phyloP scores from a whole-genome alignment of 2,113 vertebrate species.

The Casuarius casuarius region DNA sequence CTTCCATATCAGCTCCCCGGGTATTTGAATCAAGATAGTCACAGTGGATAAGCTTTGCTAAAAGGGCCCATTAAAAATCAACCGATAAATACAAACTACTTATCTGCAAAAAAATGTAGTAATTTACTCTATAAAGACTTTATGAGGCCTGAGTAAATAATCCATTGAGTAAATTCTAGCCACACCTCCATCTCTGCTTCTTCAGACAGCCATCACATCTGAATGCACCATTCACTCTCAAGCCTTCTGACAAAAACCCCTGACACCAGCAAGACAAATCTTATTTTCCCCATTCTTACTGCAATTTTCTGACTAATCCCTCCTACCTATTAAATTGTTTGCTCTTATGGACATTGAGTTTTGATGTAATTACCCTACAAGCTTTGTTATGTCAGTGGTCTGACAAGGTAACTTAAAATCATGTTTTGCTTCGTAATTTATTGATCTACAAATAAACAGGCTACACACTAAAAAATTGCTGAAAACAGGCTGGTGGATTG shows the following conservation, averaged over 20 bases:
- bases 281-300: background rate
- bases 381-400: background rate
- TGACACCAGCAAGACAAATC: background rate
- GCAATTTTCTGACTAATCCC: background rate
- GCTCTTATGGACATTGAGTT: background rate
- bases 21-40: background rate
- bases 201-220: fast-evolving
- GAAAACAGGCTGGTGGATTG: background rate
- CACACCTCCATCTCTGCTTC: background rate
- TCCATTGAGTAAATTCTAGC: background rate
- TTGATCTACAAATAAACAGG: background rate
- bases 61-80: background rate
- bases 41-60: background rate
- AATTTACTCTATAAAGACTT: background rate
- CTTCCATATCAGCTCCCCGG: background rate
- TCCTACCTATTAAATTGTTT: background rate
- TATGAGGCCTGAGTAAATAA: too few relatives aligned
- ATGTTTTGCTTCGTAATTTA: background rate
- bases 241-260: background rate
- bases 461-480: background rate
- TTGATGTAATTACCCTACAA: background rate
- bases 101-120: background rate
- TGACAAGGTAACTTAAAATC: background rate
- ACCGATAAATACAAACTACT: too few relatives aligned
- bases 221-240: background rate